Base-by-base conservation (phyloP, 2,797 vertebrate genomes). In the Falco peregrinus region DNA sequence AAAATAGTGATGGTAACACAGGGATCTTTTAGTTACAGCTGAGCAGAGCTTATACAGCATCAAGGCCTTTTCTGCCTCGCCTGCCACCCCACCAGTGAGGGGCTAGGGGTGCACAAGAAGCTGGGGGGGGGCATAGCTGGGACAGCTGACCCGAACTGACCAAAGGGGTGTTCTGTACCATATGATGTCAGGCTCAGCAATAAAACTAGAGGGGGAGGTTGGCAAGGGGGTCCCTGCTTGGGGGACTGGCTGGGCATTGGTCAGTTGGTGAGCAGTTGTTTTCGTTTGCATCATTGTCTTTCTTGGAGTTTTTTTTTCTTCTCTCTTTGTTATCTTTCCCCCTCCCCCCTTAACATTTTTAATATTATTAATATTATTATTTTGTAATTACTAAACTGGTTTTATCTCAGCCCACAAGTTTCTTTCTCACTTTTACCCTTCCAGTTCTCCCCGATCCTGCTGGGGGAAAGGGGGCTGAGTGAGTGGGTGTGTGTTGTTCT, bases 191-290 rank as follows among this genome's bases (percentile, higher is more conserved):
- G 37, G 37, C 37, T 37, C 37, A 37, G 37, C 37, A 10, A 37
- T 37, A 37, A 37, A 37, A 37, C 37, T 41, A 15, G 15, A 16
- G 18, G 18, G n/a, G 19, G 16, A 74, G n/a, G 10, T 16, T 33
- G 12, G 11, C 0, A 0, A 0, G 26, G 19, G 17, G 16, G 16
- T 3, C 31, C 4, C 41, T 53, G 28, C n/a, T 82, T 41, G 41
- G 41, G 41, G 41, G 37, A 41, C 41, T 41, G 41, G 41, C 4
- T 1, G 19, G 31, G 21, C 37, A 48, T 43, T 0, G 0, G 19
- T 71, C 5, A 3, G 4, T 37, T 69, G 29, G 20, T 65, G 19
- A 76, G 19, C 16, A 22, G 0, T 45, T 73, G 16, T n/a, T 68
- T 59, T 63, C 29, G 10, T 47, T 68, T 61, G n/a, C 24, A 48